These are phyloP conservation scores for Cyprinodon brontotheroides DNA, from an alignment of 2,113 vertebrate species.

Conservation along the genomic window DNA sequence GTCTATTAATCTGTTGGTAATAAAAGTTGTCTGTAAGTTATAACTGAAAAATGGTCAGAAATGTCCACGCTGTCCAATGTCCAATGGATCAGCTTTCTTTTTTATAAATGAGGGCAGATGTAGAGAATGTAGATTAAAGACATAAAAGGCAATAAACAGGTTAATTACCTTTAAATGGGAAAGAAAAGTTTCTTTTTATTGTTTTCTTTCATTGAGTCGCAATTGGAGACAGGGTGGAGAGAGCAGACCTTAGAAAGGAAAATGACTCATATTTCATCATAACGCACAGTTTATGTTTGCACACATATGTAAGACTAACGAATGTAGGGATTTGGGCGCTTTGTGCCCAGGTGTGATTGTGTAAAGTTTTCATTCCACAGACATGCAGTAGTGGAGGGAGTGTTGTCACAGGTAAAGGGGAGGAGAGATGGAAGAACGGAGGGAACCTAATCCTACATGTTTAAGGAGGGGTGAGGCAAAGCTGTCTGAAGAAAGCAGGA, in stretches of 20 bases:
- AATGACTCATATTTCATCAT: not conserved
- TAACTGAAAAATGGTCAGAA: no score
- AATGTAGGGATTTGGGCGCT: not conserved
- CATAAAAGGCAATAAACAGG: no score
- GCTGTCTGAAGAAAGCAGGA: not conserved
- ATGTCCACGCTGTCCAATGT: no score
- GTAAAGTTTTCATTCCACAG: constrained; percentile 29
- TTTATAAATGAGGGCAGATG: no score
- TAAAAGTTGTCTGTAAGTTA: no score
- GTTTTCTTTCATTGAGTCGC: not conserved
- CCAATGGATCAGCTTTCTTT: no score
- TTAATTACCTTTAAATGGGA: no score
- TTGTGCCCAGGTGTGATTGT: not conserved
- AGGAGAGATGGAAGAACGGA: not conserved
- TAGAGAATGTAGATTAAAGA: no score
- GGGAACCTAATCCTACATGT: constrained; percentile 5
- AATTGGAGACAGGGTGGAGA: not conserved
- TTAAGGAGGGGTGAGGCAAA: constrained; percentile 5
- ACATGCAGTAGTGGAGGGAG: constrained; percentile 44
- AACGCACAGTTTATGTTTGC: no score
- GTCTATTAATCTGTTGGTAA: no score
- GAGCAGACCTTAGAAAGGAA: not conserved
- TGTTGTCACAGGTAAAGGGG: constrained; percentile 32
- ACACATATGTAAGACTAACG: not conserved
- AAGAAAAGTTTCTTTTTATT: not conserved